Conservation (phyloP, 2,797 vertebrate genomes). For the Taenioides sp. region DNA sequence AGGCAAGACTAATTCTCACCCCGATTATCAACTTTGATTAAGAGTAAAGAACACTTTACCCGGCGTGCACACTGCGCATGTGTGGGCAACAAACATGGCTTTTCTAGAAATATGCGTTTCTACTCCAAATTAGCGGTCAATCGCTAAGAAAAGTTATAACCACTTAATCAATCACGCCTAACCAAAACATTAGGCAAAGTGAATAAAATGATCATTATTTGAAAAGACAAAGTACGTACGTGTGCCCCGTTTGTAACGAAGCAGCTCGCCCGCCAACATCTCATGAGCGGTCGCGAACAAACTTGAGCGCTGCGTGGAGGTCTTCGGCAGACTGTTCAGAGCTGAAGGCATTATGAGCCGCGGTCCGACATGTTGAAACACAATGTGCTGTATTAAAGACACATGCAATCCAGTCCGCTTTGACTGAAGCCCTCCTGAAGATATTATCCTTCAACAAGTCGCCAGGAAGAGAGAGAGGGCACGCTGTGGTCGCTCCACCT, state of each 20-base stretch:
- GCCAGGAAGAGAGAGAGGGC: constrained; percentile 19
- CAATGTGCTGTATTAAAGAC: not conserved
- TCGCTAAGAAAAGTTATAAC: constrained; percentile 1
- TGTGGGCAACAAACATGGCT: constrained; percentile 7
- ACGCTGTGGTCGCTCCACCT: constrained; percentile 27
- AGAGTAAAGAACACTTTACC: constrained; percentile 30
- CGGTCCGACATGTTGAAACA: constrained; percentile 45
- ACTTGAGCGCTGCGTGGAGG: constrained; percentile 38
- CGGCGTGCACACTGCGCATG: not conserved
- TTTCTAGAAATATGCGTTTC: not conserved
- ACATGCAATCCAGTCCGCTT: constrained; percentile 16
- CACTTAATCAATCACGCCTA: not conserved
- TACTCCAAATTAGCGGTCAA: not conserved
- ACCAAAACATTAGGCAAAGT: not conserved
- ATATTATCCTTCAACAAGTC: constrained; percentile 72
- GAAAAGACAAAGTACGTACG: constrained; percentile 43
- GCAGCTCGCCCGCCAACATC: constrained; percentile 38
- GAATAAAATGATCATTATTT: not conserved
- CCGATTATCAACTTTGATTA: constrained; percentile 56
- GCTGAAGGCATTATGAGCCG: constrained; percentile 49
- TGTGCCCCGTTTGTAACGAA: constrained; percentile 33
- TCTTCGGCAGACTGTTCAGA: constrained; percentile 26
- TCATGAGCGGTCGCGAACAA: constrained; percentile 33
- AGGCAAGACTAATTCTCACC: constrained; percentile 27
- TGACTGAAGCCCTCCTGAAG: not conserved